Evolutionary conservation across 1,140 invertebrate species (phyloP).

Genomic region (Chrysoperla carnea): DNA sequence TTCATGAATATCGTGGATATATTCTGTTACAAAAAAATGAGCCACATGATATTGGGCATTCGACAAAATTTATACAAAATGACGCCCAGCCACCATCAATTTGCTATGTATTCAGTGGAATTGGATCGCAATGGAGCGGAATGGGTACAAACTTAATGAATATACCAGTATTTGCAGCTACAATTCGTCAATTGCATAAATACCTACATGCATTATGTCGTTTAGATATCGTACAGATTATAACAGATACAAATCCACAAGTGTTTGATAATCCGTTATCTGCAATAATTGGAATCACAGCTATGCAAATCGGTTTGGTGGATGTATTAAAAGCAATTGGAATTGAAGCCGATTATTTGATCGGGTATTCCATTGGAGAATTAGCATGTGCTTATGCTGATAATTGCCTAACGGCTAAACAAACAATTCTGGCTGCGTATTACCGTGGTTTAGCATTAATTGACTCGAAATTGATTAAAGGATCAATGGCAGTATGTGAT

Average conservation of each 20-base stretch:
- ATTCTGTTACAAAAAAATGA: constrained; percentile 21
- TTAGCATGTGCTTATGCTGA: constrained; percentile 83
- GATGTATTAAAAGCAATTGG: constrained; percentile 54
- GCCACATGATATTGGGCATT: not conserved
- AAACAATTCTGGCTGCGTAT: constrained; percentile 70
- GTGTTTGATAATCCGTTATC: constrained; percentile 70
- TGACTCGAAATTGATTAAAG: constrained; percentile 53
- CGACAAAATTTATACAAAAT: constrained; percentile 12
- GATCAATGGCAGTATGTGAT: constrained; percentile 59
- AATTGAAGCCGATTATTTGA: constrained; percentile 62
- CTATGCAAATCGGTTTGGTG: constrained; percentile 72
- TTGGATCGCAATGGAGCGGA: constrained; percentile 50
- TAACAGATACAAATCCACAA: constrained; percentile 48
- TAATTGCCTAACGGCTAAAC: constrained; percentile 62
- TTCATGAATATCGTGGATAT: constrained; percentile 40
- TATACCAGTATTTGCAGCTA: constrained; percentile 42
- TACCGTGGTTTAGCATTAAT: constrained; percentile 69
- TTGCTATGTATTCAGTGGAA: constrained; percentile 51
- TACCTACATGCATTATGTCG: constrained; percentile 50
- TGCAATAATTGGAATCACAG: constrained; percentile 81
- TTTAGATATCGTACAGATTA: constrained; percentile 60
- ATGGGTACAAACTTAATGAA: constrained; percentile 43
- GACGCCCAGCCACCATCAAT: constrained; percentile 27
- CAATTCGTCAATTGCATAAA: constrained; percentile 50
- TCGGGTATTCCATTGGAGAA: constrained; percentile 76